A percentile compares a stretch with the other conserved stretches of the same genome.
phyloP scores from a whole-genome alignment of 2,113 vertebrate species.

The Callionymus lyra region DNA sequence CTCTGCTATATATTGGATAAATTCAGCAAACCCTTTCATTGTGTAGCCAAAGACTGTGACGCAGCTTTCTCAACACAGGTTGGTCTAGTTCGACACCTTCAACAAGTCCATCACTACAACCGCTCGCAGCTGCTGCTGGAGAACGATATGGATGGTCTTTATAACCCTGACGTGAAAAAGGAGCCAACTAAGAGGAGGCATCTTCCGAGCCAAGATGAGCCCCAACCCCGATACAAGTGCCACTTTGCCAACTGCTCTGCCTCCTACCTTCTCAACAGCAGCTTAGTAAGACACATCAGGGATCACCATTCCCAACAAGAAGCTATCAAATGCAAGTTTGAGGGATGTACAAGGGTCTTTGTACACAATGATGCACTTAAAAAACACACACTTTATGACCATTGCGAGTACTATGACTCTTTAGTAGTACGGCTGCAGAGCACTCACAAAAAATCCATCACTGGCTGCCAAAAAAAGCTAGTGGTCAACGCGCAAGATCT shows the following conservation, averaged over 20 bases:
- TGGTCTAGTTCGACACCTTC: slow-evolving; percentile 85
- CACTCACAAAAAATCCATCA: slow-evolving; percentile 61
- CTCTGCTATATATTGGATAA: slow-evolving; percentile 86
- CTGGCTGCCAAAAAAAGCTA: slow-evolving; percentile 69
- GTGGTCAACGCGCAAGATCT: slow-evolving; percentile 40
- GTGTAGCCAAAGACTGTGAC: slow-evolving; percentile 87
- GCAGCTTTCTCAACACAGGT: slow-evolving; percentile 85
- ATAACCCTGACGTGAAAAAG: slow-evolving; percentile 70
- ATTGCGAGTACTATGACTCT: slow-evolving; percentile 76
- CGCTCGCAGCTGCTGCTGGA: slow-evolving; percentile 86
- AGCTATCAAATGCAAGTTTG: slow-evolving; percentile 76
- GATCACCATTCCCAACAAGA: slow-evolving; percentile 36
- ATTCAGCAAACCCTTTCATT: slow-evolving; percentile 91
- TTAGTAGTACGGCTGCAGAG: slow-evolving; percentile 68
- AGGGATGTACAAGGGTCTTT: slow-evolving; percentile 80
- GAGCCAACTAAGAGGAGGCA: slow-evolving; percentile 61
- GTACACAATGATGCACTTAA: slow-evolving; percentile 74
- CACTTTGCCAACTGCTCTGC: slow-evolving; percentile 76
- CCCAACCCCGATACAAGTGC: slow-evolving; percentile 76
- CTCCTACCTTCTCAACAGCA: slow-evolving; percentile 83
- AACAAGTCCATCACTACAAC: slow-evolving; percentile 84
- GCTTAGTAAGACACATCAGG: slow-evolving; percentile 76
- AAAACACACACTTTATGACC: slow-evolving; percentile 79
- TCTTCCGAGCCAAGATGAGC: slow-evolving; percentile 49
- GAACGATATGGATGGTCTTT: slow-evolving; percentile 65